phyloP scores from a whole-genome alignment of 37 sponge, comb jelly and placozoan species.

The Chondrosia reniformis region DNA sequence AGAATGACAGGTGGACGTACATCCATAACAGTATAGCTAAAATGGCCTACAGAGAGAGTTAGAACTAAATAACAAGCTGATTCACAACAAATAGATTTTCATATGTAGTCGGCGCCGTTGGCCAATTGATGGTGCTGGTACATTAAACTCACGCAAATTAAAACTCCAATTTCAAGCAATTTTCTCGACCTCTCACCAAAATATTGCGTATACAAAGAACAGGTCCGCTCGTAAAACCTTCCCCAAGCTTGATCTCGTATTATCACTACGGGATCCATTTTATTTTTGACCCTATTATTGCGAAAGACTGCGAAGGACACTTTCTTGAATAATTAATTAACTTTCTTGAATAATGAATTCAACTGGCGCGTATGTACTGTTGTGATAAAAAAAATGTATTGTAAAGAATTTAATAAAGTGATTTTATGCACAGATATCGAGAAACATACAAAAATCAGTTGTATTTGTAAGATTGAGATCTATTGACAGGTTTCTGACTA shows the following conservation, averaged over 20 bases:
- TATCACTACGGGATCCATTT: slow-evolving; percentile 13
- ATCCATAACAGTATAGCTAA: slow-evolving; percentile 32
- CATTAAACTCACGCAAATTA: not conserved
- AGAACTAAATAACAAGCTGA: not conserved
- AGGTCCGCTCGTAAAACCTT: slow-evolving; percentile 1
- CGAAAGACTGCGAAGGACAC: too few relatives aligned
- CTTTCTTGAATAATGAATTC: too few relatives aligned
- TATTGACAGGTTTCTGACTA: too few relatives aligned
- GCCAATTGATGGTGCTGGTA: too few relatives aligned
- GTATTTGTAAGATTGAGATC: too few relatives aligned
- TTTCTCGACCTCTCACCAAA: not conserved
- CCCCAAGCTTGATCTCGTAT: slow-evolving; percentile 3
- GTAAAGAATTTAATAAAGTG: too few relatives aligned
- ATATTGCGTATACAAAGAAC: slow-evolving; percentile 1
- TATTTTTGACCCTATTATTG: too few relatives aligned
- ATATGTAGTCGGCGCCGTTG: not conserved
- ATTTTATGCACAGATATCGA: too few relatives aligned
- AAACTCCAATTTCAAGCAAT: not conserved
- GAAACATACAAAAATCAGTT: too few relatives aligned
- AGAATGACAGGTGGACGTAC: slow-evolving; percentile 47
- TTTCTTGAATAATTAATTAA: too few relatives aligned
- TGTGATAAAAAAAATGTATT: too few relatives aligned
- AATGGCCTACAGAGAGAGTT: slow-evolving; percentile 26
- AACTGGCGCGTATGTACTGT: too few relatives aligned
- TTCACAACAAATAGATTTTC: not conserved